Evolutionary conservation across 2,888 invertebrate species (phyloP).

Genomic region (Thelaira solivaga): DNA sequence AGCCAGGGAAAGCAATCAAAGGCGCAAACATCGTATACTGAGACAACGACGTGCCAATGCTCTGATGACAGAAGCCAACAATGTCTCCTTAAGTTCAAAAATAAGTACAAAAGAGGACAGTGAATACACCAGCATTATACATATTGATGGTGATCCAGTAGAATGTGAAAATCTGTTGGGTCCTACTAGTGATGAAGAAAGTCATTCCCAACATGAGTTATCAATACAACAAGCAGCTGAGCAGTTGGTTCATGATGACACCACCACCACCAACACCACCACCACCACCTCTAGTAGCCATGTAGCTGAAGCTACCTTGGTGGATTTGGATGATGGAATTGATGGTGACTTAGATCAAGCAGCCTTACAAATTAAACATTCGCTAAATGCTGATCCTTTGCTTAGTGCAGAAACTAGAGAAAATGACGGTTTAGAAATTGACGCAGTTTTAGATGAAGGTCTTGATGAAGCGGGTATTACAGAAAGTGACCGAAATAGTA

Average conservation of each 20-base stretch:
- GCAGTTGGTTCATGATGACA: neutral
- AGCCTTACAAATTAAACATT: neutral
- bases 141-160: conserved; percentile 69
- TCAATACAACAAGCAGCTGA: neutral
- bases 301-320: conserved; percentile 70
- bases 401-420: neutral
- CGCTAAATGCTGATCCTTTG: conserved; percentile 4
- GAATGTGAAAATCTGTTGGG: conserved; percentile 73
- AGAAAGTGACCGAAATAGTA: conserved; percentile 45
- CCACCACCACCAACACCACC: too few species aligned
- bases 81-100: conserved; percentile 47
- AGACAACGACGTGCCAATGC: conserved; percentile 51
- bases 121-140: conserved; percentile 66
- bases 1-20: conserved; percentile 66
- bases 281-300: conserved; percentile 31
- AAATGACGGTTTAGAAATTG: conserved; percentile 49
- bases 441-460: conserved; percentile 66
- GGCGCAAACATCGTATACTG: conserved; percentile 65
- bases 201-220: conserved; percentile 43
- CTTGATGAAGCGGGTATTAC: neutral
- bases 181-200: conserved; percentile 68
- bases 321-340: conserved; percentile 65
- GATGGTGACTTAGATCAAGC: neutral
- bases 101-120: conserved; percentile 5
- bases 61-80: conserved; percentile 34